Evolutionary conservation across 2,113 vertebrate genomes (phyloP).

Genomic region (Callospermophilus lateralis): DNA sequence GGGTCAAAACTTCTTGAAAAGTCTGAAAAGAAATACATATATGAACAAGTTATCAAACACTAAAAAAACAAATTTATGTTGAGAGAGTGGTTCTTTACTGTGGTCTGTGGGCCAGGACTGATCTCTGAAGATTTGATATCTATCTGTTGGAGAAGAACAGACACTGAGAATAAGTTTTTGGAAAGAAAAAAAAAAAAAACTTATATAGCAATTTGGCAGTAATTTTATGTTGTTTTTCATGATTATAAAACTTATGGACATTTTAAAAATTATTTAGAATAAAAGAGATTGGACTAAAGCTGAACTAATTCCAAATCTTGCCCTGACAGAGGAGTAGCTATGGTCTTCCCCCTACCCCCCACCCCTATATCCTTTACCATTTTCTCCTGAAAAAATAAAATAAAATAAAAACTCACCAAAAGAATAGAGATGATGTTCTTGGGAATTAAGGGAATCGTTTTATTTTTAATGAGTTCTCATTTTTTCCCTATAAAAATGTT

Average conservation of each 20-base stretch:
- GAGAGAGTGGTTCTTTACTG: not conserved
- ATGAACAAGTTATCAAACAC: not conserved
- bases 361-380: slow-evolving; percentile 1
- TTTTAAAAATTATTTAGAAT: not conserved
- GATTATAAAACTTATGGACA: slow-evolving; percentile 7
- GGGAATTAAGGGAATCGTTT: not conserved
- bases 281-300: not conserved
- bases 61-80: not conserved
- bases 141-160: not conserved
- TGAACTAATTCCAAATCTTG: slow-evolving; percentile 1
- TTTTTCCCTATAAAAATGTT: not conserved
- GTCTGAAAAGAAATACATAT: not conserved
- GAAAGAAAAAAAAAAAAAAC: not conserved
- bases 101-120: not conserved
- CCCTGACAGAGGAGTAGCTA: not conserved
- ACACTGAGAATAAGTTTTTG: not conserved
- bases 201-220: not conserved
- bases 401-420: not conserved
- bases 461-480: not conserved
- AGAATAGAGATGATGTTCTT: not conserved
- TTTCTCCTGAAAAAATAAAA: not conserved
- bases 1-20: not conserved
- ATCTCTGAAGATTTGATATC: not conserved
- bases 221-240: not conserved
- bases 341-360: too few species aligned